Base-by-base conservation (phyloP, 2,797 vertebrate species). In the Thaleichthys pacificus region DNA sequence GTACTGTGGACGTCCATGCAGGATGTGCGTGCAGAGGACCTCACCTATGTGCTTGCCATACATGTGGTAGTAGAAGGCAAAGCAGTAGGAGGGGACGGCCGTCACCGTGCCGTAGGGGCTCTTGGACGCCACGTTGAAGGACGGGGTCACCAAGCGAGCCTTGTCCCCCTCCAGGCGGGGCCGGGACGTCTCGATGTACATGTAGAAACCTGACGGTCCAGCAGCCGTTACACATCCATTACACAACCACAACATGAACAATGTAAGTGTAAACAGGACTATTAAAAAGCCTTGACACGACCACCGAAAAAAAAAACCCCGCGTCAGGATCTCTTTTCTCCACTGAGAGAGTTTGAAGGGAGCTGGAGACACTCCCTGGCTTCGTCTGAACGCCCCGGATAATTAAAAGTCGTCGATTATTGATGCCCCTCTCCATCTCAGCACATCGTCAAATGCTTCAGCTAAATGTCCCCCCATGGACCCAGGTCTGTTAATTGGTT, bases 151-250 rank as follows among this genome's bases (percentile, higher is more conserved):
- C 0, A 99, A 93, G 0, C 96, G 89, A 54, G 97, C 97, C 67
- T 93, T 95, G 72, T 98, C 97, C 0, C 96, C 97, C 70, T 96
- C 93, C 83, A 93, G 66, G 72, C 97, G 85, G 4, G 97, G 97
- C 2, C 97, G 88, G 0, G 97, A 99, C 0, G 97, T 95, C 87
- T 99, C 97, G 1, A 98, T 97, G 88, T 98, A 99, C 95, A 99
- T 97, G 92, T 97, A 99, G 91, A 96, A 97, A 72, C 97, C 97
- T 98, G 86, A 3, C 21, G 56, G 32, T 51, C 22, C 68, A 2
- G 19, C 51, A 51, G 17, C 49, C 49, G 12, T 21, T 62, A 42
- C 63, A 21, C 9, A 56, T 54, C 60, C 22, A 63, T n/a, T 26
- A 68, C 66, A 42, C 8, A 22, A 15, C 19, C 66, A 47, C 17